Percentiles rank a stretch among this genome's conserved stretches.
Conservation (phyloP, 2,797 vertebrate genomes). For the Picus viridis region DNA sequence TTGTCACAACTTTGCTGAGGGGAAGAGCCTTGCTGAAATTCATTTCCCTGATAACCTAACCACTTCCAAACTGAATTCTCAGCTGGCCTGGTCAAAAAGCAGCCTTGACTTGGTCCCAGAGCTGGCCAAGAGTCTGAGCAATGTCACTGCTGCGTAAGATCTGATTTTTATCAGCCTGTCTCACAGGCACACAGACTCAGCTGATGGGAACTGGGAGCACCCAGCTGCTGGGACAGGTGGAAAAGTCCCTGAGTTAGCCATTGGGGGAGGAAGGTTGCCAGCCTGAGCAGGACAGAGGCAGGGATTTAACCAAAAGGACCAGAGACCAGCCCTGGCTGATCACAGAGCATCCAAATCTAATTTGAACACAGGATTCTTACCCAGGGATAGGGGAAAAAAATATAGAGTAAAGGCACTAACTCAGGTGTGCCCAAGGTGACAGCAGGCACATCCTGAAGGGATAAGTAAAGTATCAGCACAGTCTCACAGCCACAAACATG, state of each 20-base stretch:
- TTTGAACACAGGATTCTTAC: not conserved
- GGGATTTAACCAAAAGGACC: not conserved
- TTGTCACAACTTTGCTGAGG: not conserved
- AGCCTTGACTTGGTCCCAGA: not conserved
- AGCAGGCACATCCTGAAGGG: not conserved
- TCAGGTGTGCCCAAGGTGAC: not conserved
- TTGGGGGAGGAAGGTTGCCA: not conserved
- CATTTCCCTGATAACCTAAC: not conserved
- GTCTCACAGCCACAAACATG: not conserved
- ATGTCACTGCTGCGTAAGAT: not conserved
- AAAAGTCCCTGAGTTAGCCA: not conserved
- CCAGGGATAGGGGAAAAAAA: not conserved
- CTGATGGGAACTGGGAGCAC: not conserved
- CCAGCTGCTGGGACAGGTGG: slow-evolving; percentile 3
- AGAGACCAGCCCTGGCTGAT: not conserved
- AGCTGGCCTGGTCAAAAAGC: not conserved
- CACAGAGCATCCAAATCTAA: not conserved
- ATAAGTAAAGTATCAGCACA: not conserved
- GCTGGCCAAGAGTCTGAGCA: not conserved
- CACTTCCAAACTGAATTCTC: not conserved
- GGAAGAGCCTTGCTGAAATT: slow-evolving; percentile 13
- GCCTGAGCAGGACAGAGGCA: not conserved
- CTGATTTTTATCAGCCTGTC: slow-evolving; percentile 14
- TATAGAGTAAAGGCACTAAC: not conserved
- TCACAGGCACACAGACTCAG: not conserved